Evolutionary conservation across 1,140 invertebrate genomes (phyloP).

Genomic region (Lepidotrigona ventralis): DNA sequence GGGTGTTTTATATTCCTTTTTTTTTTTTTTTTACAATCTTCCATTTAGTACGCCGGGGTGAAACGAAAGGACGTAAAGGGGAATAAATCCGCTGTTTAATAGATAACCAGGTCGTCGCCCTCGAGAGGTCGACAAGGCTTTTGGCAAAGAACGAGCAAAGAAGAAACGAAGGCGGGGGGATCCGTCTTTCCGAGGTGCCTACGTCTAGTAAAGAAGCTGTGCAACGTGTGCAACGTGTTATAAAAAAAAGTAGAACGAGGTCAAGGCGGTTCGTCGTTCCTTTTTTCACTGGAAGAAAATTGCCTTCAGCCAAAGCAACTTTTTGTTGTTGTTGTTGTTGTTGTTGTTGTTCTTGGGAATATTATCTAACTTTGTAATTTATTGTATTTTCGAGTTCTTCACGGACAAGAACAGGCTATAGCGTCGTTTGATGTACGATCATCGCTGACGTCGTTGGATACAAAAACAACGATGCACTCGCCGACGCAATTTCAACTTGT

Average conservation of each 20-base stretch:
- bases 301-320: slow-evolving; percentile 30
- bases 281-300: slow-evolving; percentile 37
- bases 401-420: not conserved
- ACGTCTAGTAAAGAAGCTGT: slow-evolving; percentile 44
- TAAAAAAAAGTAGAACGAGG: slow-evolving; percentile 49
- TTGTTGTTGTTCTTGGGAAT: not conserved
- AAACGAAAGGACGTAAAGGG: slow-evolving; percentile 26
- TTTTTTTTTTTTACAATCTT: not conserved
- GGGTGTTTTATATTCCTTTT: not conserved
- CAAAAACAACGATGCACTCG: not conserved
- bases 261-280: slow-evolving; percentile 49
- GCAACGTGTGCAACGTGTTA: slow-evolving; percentile 47
- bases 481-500: not conserved
- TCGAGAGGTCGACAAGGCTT: slow-evolving; percentile 43
- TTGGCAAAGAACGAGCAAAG: slow-evolving; percentile 23
- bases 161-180: slow-evolving; percentile 25
- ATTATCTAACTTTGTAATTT: slow-evolving; percentile 13
- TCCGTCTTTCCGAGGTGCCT: slow-evolving; percentile 15
- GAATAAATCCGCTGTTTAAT: slow-evolving; percentile 59
- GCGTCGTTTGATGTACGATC: not conserved
- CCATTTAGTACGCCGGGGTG: not conserved
- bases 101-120: slow-evolving; percentile 56
- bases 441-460: not conserved
- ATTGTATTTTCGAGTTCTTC: slow-evolving; percentile 1
- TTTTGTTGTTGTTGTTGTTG: not conserved